Conservation (phyloP, 2,113 vertebrate species). For the cat (Felis catus) region F.catus_Fca126_mat1.0 CM031417.1:61562001-61562500, state of each 20-base stretch:
- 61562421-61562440: conserved; percentile 69
- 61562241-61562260: conserved; percentile 74
- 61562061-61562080: not conserved
- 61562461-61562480: conserved; percentile 75
- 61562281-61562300: conserved; percentile 72
- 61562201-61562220: conserved; percentile 52
- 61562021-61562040: not conserved
- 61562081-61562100: not conserved
- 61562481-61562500: conserved; percentile 75
- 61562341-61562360: conserved; percentile 52
- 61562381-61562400: conserved; percentile 46
- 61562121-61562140: not conserved
- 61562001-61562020: not conserved
- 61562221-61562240: conserved; percentile 72
- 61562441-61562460: conserved; percentile 67
- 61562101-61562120: not conserved
- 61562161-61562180: not conserved
- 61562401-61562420: conserved; percentile 62
- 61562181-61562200: not conserved
- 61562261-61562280: conserved; percentile 74
- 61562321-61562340: conserved; percentile 76
- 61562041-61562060: not conserved
- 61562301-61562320: conserved; percentile 79
- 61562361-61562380: not conserved
- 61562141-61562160: not conserved